Evolutionary conservation across 2,888 invertebrate species (phyloP), one percentile per base, ranked within the genome.

Genomic region (Spodoptera littoralis): DNA sequence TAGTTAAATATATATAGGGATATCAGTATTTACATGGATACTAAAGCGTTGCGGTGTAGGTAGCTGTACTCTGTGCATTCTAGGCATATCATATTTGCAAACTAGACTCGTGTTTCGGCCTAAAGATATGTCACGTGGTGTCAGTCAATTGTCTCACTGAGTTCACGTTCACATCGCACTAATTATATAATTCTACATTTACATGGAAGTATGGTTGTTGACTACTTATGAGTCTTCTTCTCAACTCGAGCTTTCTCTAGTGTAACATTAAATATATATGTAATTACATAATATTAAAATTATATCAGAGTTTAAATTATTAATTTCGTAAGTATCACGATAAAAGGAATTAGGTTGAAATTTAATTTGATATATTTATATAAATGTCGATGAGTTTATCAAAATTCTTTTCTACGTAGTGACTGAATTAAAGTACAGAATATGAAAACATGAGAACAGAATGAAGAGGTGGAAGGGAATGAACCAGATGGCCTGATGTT

Each of bases 161-260:
- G 47, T 76, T 76, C 74, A 76, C 60, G 77, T 79, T 63, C 64
- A 65, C 68, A 54, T 63, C 64, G 65, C 41, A 47, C 8, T 46
- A 41, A 47, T 56, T 56, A 56, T 68, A 50, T 70, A 22, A 46
- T 57, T 65, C 56, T 76, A 71, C 65, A 56, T 72, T 60, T 64
- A 75, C 81, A 82, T 76, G 81, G 83, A 88, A 83, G 86, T 84
- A 92, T 91, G 92, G 92, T 93, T 93, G 92, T 93, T 84, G 90
- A 92, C 90, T 90, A 90, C 89, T 88, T 90, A 90, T 77, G 88
- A 91, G 92, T 91, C 91, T 86, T 85, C 86, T 90, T 91, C 88
- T 89, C 84, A 89, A 90, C 88, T 92, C 93, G 94, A 93, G 94
- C 93, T 94, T 92, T 93, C 90, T 90, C 82, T 91, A 92, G 90